Conservation (phyloP, 2,888 invertebrate genomes). For the Stenolophus ochropezus region DNA sequence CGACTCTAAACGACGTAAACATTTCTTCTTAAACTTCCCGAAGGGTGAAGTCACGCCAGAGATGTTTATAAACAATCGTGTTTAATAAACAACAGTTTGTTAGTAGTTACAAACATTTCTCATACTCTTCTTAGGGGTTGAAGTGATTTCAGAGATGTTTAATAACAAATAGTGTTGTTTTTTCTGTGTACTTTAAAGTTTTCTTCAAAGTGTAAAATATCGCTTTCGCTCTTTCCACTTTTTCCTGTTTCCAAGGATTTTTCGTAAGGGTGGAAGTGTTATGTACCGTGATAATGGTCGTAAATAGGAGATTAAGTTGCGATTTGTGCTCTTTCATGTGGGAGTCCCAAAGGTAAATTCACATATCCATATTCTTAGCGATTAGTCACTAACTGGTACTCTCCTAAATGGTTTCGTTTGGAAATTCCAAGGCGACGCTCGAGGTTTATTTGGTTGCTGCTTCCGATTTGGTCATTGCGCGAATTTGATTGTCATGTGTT, state of each 20-base stretch:
- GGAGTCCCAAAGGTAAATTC: slow-evolving; percentile 69
- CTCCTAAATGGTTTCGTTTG: slow-evolving; percentile 43
- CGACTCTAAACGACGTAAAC: no score
- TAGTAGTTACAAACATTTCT: no score
- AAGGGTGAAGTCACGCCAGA: not conserved
- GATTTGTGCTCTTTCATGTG: slow-evolving; percentile 67
- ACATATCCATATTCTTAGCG: slow-evolving; percentile 43
- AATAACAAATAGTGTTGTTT: no score
- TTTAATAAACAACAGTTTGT: not conserved
- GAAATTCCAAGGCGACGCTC: slow-evolving; percentile 46
- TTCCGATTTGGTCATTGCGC: slow-evolving; percentile 21
- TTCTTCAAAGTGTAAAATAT: no score
- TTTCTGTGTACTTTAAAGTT: no score
- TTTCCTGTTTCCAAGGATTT: not conserved
- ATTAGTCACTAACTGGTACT: slow-evolving; percentile 54
- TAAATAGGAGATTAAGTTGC: slow-evolving; percentile 69
- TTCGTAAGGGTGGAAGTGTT: slow-evolving; percentile 12
- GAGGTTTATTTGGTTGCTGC: slow-evolving; percentile 45
- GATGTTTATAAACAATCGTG: not conserved
- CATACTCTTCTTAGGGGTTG: no score
- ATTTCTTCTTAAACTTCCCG: not conserved
- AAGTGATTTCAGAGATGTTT: no score
- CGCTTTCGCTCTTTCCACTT: not conserved
- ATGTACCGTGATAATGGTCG: slow-evolving; percentile 70
- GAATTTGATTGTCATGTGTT: slow-evolving; percentile 22